phyloP scores from a whole-genome alignment of 2,113 vertebrate genomes.

The Daboia siamensis region DNA sequence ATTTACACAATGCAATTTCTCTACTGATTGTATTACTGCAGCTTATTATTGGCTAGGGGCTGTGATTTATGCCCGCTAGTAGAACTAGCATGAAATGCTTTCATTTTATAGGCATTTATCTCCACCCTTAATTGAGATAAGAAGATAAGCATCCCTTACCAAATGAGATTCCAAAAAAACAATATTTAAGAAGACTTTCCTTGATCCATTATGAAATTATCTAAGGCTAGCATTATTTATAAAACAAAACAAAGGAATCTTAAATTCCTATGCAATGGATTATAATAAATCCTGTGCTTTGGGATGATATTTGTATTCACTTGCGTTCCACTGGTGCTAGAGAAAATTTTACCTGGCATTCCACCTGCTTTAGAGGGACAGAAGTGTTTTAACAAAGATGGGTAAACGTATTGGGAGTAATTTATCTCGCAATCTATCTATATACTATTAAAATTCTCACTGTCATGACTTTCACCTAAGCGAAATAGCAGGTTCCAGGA shows the following conservation, averaged over 20 bases:
- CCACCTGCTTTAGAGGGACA: background rate
- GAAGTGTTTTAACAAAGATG: background rate
- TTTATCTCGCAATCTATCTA: background rate
- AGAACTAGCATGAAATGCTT: conserved; percentile 8
- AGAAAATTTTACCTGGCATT: background rate
- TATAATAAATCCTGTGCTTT: background rate
- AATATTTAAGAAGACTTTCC: conserved; percentile 2
- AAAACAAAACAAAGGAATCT: background rate
- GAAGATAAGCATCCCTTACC: background rate
- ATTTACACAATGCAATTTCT: conserved; percentile 19
- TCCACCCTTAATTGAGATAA: conserved; percentile 13
- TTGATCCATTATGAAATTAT: background rate
- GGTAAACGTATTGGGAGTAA: background rate
- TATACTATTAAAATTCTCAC: background rate
- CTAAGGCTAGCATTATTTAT: background rate
- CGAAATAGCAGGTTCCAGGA: background rate
- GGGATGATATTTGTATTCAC: background rate
- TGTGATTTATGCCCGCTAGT: conserved; percentile 19
- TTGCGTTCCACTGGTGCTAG: background rate
- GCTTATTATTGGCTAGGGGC: background rate
- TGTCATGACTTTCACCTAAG: background rate
- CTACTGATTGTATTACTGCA: conserved; percentile 26
- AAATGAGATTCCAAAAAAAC: background rate
- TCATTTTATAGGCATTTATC: background rate
- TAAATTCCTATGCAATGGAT: background rate